Evolutionary conservation across 2,797 vertebrate species (phyloP).

Genomic region (Simalia tracyae): DNA sequence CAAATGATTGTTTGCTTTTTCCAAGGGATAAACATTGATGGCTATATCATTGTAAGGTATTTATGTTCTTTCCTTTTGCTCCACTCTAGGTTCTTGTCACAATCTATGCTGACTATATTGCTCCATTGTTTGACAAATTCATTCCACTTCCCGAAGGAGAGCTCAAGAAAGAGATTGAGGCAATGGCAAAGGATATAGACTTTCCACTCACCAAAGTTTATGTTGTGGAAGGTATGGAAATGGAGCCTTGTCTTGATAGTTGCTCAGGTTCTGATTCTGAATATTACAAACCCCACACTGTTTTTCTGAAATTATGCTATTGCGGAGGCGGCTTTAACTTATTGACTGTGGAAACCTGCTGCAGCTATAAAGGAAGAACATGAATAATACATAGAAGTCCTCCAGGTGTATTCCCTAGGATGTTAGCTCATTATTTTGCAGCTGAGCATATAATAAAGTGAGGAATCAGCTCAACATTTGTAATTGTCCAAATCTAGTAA

Average conservation of each 20-base stretch:
- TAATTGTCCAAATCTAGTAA: background rate
- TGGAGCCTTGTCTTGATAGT: background rate
- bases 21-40: background rate
- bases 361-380: background rate
- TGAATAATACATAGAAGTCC: background rate
- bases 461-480: background rate
- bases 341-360: background rate
- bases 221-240: slow-evolving; percentile 93
- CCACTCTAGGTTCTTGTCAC: slow-evolving; percentile 90
- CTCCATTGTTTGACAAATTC: slow-evolving; percentile 98
- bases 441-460: background rate
- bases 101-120: slow-evolving; percentile 98
- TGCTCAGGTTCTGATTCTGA: background rate
- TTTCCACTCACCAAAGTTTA: slow-evolving; percentile 97
- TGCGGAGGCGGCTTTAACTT: background rate
- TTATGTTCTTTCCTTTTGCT: slow-evolving; percentile 15
- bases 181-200: slow-evolving; percentile 90
- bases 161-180: slow-evolving; percentile 90
- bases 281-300: background rate
- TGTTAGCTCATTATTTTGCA: background rate
- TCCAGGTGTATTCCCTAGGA: background rate
- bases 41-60: background rate
- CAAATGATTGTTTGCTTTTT: background rate
- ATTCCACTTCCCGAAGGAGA: slow-evolving; percentile 93
- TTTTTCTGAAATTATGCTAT: background rate